phyloP scores from a whole-genome alignment of 1,140 invertebrate species.

The Trialeurodes vaporariorum region DNA sequence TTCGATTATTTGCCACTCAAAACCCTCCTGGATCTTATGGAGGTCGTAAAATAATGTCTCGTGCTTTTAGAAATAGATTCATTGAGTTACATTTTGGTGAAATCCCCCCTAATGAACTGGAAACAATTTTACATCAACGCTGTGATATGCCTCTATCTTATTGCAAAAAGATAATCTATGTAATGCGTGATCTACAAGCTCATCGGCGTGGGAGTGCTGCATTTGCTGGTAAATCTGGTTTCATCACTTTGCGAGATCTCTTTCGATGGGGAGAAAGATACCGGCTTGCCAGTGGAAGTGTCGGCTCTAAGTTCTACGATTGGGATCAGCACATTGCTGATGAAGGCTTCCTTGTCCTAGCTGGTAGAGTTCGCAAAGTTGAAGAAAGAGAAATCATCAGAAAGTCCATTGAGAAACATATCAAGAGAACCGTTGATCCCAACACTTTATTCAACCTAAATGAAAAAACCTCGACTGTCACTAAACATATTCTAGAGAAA shows the following conservation, averaged over 20 bases:
- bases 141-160: constrained; percentile 80
- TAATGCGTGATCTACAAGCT: constrained; percentile 82
- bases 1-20: constrained; percentile 97
- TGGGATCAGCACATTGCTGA: constrained; percentile 97
- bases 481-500: constrained; percentile 53
- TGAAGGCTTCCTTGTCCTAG: constrained; percentile 91
- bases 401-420: constrained; percentile 68
- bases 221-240: constrained; percentile 88
- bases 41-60: constrained; percentile 84
- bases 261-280: constrained; percentile 98
- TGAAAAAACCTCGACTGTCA: constrained; percentile 56
- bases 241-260: constrained; percentile 88
- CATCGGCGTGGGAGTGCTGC: constrained; percentile 66
- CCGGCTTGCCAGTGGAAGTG: constrained; percentile 49
- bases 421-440: constrained; percentile 64
- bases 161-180: constrained; percentile 82
- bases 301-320: constrained; percentile 58
- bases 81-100: constrained; percentile 95
- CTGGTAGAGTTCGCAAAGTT: constrained; percentile 76
- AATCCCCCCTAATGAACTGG: constrained; percentile 78
- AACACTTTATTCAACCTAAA: constrained; percentile 57
- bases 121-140: constrained; percentile 77
- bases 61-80: constrained; percentile 95
- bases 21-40: constrained; percentile 97
- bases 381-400: constrained; percentile 68